Percentiles rank a stretch among this genome's conserved stretches.
These are phyloP conservation scores for Corythaixoides concolor DNA, from an alignment of 2,113 vertebrate genomes.

Conservation along the genomic window DNA sequence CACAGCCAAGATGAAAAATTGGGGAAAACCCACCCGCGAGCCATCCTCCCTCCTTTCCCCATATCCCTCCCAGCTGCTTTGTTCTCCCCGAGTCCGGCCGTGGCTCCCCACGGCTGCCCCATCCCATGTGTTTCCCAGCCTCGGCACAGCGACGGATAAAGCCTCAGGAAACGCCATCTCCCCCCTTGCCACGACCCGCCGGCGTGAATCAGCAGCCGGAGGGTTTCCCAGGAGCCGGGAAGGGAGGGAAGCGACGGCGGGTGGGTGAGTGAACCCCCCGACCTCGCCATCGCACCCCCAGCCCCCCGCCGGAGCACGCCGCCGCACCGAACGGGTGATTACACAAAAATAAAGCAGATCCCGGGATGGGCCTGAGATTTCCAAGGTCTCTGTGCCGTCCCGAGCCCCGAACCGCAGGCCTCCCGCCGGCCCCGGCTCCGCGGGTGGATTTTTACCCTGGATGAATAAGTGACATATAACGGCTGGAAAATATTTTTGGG, in stretches of 20 bases:
- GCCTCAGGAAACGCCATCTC: not conserved
- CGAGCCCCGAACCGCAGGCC: not conserved
- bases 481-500: conserved; percentile 61
- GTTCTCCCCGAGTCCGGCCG: not conserved
- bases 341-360: conserved; percentile 49
- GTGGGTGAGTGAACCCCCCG: not conserved
- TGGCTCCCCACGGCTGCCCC: not conserved
- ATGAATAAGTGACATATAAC: conserved; percentile 62
- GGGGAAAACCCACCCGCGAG: not conserved
- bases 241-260: not conserved
- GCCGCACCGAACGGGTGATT: conserved; percentile 16
- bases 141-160: not conserved
- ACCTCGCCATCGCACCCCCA: not conserved
- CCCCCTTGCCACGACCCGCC: not conserved
- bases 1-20: not conserved
- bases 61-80: not conserved
- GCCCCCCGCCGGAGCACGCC: not conserved
- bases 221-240: conserved; percentile 5
- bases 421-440: conserved; percentile 17
- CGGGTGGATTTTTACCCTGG: conserved; percentile 4
- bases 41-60: not conserved
- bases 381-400: not conserved
- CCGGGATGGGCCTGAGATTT: not conserved
- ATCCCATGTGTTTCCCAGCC: conserved; percentile 9
- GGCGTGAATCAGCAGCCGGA: not conserved